Conservation (phyloP, 1,140 invertebrate genomes). For the Anoplophora glabripennis region DNA sequence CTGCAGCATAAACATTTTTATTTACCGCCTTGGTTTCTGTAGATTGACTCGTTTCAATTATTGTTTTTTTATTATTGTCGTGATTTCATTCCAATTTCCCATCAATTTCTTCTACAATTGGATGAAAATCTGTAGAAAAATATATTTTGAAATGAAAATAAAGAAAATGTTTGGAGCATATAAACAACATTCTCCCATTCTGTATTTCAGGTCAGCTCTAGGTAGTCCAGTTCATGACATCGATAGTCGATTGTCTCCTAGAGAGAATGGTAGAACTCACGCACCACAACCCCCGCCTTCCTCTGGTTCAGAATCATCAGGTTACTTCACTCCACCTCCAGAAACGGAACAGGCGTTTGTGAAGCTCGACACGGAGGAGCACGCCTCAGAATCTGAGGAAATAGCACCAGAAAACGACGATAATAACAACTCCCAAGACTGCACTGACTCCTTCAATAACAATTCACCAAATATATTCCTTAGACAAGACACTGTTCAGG, state of each 20-base stretch:
- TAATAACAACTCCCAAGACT: constrained; percentile 21
- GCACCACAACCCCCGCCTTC: constrained; percentile 24
- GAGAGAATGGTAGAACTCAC: constrained; percentile 6
- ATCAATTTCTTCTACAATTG: no score
- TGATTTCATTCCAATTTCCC: no score
- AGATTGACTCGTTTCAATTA: no score
- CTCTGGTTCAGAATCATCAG: constrained; percentile 46
- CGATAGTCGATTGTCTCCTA: constrained; percentile 1
- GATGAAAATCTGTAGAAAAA: no score
- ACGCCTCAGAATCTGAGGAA: constrained; percentile 6
- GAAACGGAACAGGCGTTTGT: constrained; percentile 27
- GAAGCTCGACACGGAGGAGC: constrained; percentile 31
- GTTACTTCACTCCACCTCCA: constrained; percentile 44
- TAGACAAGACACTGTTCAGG: background rate
- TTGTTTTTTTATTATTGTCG: no score
- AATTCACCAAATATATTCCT: background rate
- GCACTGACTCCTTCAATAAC: constrained; percentile 8
- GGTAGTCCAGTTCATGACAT: constrained; percentile 2
- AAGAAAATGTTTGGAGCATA: no score
- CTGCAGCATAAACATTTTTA: no score
- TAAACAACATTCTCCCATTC: no score
- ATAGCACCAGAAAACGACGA: constrained; percentile 2
- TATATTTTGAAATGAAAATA: no score
- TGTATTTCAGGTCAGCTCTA: constrained; percentile 13
- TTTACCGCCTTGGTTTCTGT: no score